Evolutionary conservation across 2,888 invertebrate genomes (phyloP), one percentile per base, ranked within the genome.

Genomic region (Trissolcus brochymenae): DNA sequence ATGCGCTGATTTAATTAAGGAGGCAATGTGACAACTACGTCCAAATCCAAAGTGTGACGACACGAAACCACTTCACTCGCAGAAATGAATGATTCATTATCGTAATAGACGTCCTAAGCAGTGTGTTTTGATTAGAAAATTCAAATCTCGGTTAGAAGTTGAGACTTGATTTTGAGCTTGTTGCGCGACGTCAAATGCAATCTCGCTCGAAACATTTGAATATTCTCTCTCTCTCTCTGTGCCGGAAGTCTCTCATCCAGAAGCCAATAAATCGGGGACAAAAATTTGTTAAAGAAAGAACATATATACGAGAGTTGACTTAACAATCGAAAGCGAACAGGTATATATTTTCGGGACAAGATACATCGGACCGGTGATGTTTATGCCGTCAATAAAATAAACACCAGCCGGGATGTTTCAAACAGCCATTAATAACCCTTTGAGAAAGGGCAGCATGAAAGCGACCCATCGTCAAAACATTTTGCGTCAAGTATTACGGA

Each of bases 391-490:
- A 54, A 60, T 54, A 68, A 68, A 68, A 29, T 66, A 57, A 66
- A 57, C 57, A 49, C 51, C 40, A 16, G 35, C 19, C 16, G 35
- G 21, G 49, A 56, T 46, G 21, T 50, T 49, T 25, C 43, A 55
- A 61, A 54, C 54, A 4, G 9, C 55, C 49, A 72, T 59, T 65
- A 72, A 65, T 72, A 72, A 65, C 49, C 46, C 56, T 11, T 29
- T 16, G 60, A 29, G 16, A 71, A 64, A 62, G 64, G 54, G 50
- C 25, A 53, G 46, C 66, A 55, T 61, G 53, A 72, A 65, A 59
- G 51, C 9, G 25, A 46, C 14, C 16, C 66, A 43, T 60, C 60
- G 51, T 62, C 49, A 66, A 67, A 74, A 74, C 67, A 66, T 43
- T 35, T 11, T 43, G 60, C 55, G 50, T 53, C 50, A 49, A 66